These are phyloP conservation scores for Onychomys torridus DNA, from an alignment of 2,797 vertebrate genomes.

Conservation along the genomic window DNA sequence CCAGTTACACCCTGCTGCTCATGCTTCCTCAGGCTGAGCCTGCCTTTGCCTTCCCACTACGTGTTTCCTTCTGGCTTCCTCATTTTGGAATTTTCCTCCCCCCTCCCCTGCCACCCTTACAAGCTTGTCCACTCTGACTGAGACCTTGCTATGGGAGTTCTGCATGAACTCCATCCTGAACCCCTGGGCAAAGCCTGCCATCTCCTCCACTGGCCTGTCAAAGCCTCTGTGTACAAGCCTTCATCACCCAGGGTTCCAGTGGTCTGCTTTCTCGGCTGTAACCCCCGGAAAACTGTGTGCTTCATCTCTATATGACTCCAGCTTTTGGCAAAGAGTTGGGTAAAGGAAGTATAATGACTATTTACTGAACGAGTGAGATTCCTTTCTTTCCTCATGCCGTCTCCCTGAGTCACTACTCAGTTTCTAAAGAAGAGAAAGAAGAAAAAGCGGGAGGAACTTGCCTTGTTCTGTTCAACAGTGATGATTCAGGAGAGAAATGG, in stretches of 20 bases:
- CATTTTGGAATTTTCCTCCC: neutral
- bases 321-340: slow-evolving; percentile 6
- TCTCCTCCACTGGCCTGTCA: neutral
- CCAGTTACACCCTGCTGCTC: neutral
- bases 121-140: neutral
- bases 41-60: neutral
- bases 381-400: slow-evolving; percentile 19
- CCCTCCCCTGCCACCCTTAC: neutral
- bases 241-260: neutral
- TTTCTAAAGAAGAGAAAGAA: slow-evolving; percentile 47
- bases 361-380: slow-evolving; percentile 43
- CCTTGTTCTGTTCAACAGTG: slow-evolving; percentile 48
- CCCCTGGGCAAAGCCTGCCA: neutral
- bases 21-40: neutral
- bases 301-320: neutral
- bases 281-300: neutral
- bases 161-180: neutral
- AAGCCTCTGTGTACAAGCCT: neutral
- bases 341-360: slow-evolving; percentile 29
- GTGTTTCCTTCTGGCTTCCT: slow-evolving; percentile 5
- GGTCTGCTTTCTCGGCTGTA: neutral
- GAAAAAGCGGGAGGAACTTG: slow-evolving; percentile 1
- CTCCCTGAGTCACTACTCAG: slow-evolving; percentile 54
- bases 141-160: neutral
- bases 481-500: slow-evolving; percentile 41